Percentiles rank a stretch among this genome's conserved stretches.
Evolutionary conservation across 2,113 vertebrate genomes (phyloP).

Genomic region (Grus americana): DNA sequence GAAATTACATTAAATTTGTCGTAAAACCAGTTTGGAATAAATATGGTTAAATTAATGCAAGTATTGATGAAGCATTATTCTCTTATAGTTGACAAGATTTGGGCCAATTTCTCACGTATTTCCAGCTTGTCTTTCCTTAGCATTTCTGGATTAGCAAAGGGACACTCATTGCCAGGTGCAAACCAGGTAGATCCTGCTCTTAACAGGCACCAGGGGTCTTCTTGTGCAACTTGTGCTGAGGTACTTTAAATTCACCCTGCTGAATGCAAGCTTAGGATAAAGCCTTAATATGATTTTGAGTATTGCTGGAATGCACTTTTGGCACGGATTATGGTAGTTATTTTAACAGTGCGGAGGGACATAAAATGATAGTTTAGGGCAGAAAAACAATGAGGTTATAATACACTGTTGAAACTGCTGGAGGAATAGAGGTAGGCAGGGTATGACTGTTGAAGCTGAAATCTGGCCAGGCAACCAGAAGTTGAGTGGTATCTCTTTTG

Average conservation of each 20-base stretch:
- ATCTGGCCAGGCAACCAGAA: background rate
- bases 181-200: background rate
- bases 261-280: background rate
- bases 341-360: background rate
- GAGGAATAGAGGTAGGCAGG: background rate
- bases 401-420: background rate
- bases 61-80: background rate
- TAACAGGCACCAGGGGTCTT: rapidly evolving
- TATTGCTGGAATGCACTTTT: background rate
- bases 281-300: background rate
- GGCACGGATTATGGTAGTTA: background rate
- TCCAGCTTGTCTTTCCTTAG: background rate
- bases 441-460: background rate
- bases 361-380: background rate
- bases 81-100: background rate
- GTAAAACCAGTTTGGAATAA: background rate
- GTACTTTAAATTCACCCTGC: background rate
- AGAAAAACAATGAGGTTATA: slow-evolving; percentile 20
- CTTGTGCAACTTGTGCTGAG: background rate
- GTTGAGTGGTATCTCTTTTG: background rate
- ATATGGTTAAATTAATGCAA: background rate
- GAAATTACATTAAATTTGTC: background rate
- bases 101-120: background rate
- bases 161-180: background rate
- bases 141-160: background rate